Percentiles rank a stretch among this genome's conserved stretches.
These are phyloP conservation scores for Dicyrtomina minuta DNA, from an alignment of 2,888 invertebrate species.

Conservation along the genomic window DNA sequence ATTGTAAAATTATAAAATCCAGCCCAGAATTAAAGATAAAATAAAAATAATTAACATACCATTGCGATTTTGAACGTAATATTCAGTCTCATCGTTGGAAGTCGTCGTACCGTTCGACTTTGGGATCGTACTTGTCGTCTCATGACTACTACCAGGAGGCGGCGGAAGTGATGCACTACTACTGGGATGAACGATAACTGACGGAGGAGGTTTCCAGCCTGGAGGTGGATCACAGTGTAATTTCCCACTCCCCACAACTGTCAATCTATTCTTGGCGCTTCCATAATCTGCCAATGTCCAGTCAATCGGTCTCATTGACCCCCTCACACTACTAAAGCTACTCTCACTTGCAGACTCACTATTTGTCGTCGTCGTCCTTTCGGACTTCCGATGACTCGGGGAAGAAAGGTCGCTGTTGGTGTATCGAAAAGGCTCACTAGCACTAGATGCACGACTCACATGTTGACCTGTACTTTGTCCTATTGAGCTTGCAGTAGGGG, in stretches of 20 bases:
- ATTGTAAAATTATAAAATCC: too few relatives aligned
- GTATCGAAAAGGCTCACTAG: neutral
- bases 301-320: neutral
- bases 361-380: too few relatives aligned
- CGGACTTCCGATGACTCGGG: constrained; percentile 14
- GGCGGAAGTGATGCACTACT: constrained; percentile 5
- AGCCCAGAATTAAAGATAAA: neutral
- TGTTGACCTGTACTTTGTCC: neutral
- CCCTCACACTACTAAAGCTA: neutral
- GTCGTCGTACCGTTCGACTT: constrained; percentile 25
- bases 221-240: constrained; percentile 66
- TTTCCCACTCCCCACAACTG: constrained; percentile 76
- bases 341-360: neutral
- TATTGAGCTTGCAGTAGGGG: constrained; percentile 2
- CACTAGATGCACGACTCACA: constrained; percentile 21
- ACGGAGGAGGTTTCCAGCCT: constrained; percentile 48
- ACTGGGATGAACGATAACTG: constrained; percentile 15
- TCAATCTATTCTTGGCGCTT: constrained; percentile 69
- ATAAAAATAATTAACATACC: constrained; percentile 23
- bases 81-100: constrained; percentile 49
- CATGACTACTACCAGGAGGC: constrained; percentile 8
- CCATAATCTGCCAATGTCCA: constrained; percentile 39
- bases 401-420: constrained; percentile 1
- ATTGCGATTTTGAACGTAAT: constrained; percentile 45
- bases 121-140: neutral